phyloP scores from a whole-genome alignment of 2,113 vertebrate genomes.

The Eptesicus fuscus region DNA sequence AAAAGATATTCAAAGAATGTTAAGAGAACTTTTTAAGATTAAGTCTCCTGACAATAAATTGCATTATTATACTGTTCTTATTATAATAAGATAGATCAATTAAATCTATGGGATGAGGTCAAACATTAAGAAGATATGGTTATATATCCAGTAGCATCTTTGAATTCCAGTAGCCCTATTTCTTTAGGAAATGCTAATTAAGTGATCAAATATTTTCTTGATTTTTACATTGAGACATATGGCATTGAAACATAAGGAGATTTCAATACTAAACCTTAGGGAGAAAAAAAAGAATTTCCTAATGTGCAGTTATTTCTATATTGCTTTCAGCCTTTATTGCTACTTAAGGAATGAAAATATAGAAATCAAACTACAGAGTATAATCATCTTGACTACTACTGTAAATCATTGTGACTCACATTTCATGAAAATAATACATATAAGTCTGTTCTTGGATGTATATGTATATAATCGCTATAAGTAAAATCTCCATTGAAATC shows the following conservation, averaged over 20 bases:
- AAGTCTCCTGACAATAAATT: conserved; percentile 24
- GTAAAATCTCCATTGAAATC: conserved; percentile 40
- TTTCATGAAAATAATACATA: conserved; percentile 51
- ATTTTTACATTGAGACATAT: conserved; percentile 28
- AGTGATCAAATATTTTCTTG: conserved; percentile 51
- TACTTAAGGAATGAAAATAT: conserved; percentile 42
- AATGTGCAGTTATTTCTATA: conserved; percentile 11
- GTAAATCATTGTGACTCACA: background rate
- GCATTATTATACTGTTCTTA: background rate
- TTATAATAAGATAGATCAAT: background rate
- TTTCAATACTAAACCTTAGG: conserved; percentile 2
- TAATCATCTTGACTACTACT: conserved; percentile 26
- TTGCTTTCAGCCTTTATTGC: conserved; percentile 31
- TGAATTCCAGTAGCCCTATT: conserved; percentile 22
- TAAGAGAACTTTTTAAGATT: background rate
- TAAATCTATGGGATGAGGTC: background rate
- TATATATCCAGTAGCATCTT: background rate
- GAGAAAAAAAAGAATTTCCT: background rate
- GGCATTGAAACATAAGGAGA: background rate
- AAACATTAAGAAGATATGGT: background rate
- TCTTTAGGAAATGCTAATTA: background rate
- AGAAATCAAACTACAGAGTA: conserved; percentile 36
- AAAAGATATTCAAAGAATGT: background rate
- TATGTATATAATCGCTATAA: background rate
- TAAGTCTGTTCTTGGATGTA: conserved; percentile 27